Evolutionary conservation across 2,797 vertebrate genomes (phyloP).

Genomic region (Urophycis tenuis): DNA sequence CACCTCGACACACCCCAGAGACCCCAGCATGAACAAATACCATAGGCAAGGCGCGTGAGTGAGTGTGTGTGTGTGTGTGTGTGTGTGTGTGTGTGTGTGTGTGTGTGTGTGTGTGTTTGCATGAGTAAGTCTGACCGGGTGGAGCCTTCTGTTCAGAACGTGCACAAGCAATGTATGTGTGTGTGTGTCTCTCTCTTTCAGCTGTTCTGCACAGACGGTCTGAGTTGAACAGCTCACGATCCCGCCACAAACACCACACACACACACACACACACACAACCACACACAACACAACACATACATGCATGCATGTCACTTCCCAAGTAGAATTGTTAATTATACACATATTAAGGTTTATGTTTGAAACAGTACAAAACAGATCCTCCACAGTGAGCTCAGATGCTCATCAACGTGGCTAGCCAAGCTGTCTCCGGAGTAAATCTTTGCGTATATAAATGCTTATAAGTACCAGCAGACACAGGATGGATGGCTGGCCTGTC

Average conservation of each 20-base stretch:
- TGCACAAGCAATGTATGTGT: slow-evolving; percentile 32
- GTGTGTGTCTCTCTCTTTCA: slow-evolving; percentile 48
- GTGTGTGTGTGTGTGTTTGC: slow-evolving; percentile 19
- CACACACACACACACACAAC: slow-evolving; percentile 7
- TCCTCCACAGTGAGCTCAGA: not conserved
- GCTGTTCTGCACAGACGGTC: slow-evolving; percentile 67
- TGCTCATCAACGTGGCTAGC: not conserved
- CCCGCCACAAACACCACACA: slow-evolving; percentile 36
- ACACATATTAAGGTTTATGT: not conserved
- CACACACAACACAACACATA: slow-evolving; percentile 10
- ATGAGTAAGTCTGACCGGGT: slow-evolving; percentile 43
- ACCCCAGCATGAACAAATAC: slow-evolving; percentile 51
- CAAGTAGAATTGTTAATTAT: not conserved
- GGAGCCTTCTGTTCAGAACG: slow-evolving; percentile 59
- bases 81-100: slow-evolving; percentile 22
- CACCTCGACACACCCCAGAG: slow-evolving; percentile 55
- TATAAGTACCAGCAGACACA: not conserved
- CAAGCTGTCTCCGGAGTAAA: not conserved
- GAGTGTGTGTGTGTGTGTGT: slow-evolving; percentile 23
- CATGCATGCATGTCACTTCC: not conserved
- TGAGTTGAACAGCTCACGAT: slow-evolving; percentile 53
- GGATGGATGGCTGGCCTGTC: not conserved
- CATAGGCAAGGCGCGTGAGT: slow-evolving; percentile 37
- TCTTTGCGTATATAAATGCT: not conserved
- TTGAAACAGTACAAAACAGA: not conserved